A percentile compares a stretch with the other conserved stretches of the same genome.
phyloP scores from a whole-genome alignment of 2,113 vertebrate species.

The Lophotis ruficrista region DNA sequence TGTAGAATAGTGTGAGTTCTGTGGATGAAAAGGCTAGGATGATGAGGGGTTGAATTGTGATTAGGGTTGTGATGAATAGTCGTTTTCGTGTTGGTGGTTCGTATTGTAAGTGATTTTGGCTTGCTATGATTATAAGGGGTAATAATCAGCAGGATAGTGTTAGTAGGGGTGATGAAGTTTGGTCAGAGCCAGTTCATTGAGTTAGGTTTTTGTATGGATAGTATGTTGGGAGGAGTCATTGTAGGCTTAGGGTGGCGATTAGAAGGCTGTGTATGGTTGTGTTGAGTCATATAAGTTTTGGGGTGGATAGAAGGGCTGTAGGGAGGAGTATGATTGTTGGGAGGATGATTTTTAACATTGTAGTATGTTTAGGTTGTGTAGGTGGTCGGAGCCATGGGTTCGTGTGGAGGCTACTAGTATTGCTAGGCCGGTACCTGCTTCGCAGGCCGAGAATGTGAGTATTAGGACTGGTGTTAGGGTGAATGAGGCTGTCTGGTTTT shows the following conservation, averaged over 20 bases:
- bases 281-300: rapidly evolving
- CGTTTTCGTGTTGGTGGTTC: rapidly evolving
- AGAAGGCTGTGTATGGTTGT: rapidly evolving
- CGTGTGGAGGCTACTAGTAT: too few relatives aligned
- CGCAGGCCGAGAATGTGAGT: background rate
- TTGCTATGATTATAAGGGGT: rapidly evolving
- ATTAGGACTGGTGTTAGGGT: rapidly evolving
- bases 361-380: too few relatives aligned
- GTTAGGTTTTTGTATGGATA: rapidly evolving
- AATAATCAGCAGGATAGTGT: rapidly evolving
- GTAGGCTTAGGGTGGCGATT: rapidly evolving
- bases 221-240: rapidly evolving
- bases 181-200: rapidly evolving
- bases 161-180: rapidly evolving
- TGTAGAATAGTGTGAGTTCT: rapidly evolving
- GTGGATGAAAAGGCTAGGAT: rapidly evolving
- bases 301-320: rapidly evolving
- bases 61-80: rapidly evolving
- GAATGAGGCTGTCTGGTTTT: too few relatives aligned
- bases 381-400: too few relatives aligned
- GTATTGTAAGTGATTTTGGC: rapidly evolving
- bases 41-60: rapidly evolving
- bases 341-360: too few relatives aligned
- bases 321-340: too few relatives aligned
- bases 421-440: background rate